Conservation (phyloP, 1,140 invertebrate species). For the Cheumatopsyche charites region DNA sequence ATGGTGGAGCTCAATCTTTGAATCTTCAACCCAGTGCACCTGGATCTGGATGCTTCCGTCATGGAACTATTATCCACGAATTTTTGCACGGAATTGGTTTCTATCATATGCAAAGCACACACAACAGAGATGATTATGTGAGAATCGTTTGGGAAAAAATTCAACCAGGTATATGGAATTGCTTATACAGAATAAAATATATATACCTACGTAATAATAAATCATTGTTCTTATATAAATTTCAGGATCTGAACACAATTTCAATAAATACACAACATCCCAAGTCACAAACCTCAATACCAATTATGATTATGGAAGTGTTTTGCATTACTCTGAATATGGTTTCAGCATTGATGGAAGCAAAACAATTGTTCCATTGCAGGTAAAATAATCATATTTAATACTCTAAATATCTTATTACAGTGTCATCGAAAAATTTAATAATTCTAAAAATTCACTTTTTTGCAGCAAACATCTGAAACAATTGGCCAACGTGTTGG, state of each 20-base stretch:
- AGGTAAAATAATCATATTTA: conserved; percentile 54
- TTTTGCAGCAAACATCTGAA: conserved; percentile 12
- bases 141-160: conserved; percentile 74
- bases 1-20: conserved; percentile 58
- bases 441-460: neutral
- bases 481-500: conserved; percentile 39
- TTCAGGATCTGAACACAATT: conserved; percentile 69
- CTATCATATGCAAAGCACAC: conserved; percentile 74
- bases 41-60: conserved; percentile 60
- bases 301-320: conserved; percentile 71
- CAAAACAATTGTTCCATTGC: conserved; percentile 65
- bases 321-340: conserved; percentile 74
- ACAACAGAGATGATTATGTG: conserved; percentile 73
- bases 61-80: conserved; percentile 70
- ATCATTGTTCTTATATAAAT: too few relatives aligned
- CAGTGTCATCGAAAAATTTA: neutral
- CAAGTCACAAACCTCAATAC: conserved; percentile 68
- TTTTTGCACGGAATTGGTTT: conserved; percentile 73
- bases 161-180: conserved; percentile 52
- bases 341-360: conserved; percentile 72
- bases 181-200: neutral
- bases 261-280: conserved; percentile 69
- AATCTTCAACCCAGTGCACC: conserved; percentile 59
- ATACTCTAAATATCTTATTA: too few relatives aligned
- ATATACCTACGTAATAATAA: neutral